Base-by-base conservation (phyloP, 1,140 invertebrate species). In the Magallana ariakensis region DNA sequence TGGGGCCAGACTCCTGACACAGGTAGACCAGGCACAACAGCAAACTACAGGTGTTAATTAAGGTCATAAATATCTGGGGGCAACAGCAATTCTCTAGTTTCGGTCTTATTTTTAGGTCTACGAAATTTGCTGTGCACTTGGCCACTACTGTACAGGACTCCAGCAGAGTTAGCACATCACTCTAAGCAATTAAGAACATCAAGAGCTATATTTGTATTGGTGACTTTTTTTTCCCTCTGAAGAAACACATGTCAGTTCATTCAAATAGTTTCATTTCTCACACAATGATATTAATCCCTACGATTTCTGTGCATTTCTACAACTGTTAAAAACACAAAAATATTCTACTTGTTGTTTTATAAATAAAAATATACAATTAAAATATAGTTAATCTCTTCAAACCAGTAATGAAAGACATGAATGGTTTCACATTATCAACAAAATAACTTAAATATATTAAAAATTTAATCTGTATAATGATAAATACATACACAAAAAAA, bases 331-430 rank as follows among this genome's bases (percentile, higher is more conserved):
- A 26, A 26, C 22, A 75, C 8, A 75, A 75, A 33, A 75, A 75
- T 26, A 75, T 13, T 10, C 66, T 75, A 75, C 66, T 33, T 11
- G 26, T 33, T 75, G 66, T 75, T 26, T 75, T 26, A 75, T 33
- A 75, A 75, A 75, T 75, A 75, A 75, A 75, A 75, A 75, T 75
- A 75, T 75, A 75, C 66, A 75, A 75, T 75, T 19, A 75, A 75
- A 75, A 75, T 75, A 75, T 75, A 75, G 66, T 75, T 26, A 26
- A 75, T 26, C 66, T 75, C 66, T 75, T 33, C 66, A 75, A 33
- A 75, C 10, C 22, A 13, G 22, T 75, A 33, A 75, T 75, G 66
- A 75, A 75, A 75, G 66, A 75, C 66, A 22, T 75, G 33, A 75
- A 75, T 26, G 66, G 66, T 75, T 75, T 26, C 66, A 75, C 22